A percentile compares a stretch with the other conserved stretches of the same genome.
These are phyloP conservation scores for Chrysochloris asiatica DNA, from an alignment of 2,113 vertebrate species.

Conservation along the genomic window DNA sequence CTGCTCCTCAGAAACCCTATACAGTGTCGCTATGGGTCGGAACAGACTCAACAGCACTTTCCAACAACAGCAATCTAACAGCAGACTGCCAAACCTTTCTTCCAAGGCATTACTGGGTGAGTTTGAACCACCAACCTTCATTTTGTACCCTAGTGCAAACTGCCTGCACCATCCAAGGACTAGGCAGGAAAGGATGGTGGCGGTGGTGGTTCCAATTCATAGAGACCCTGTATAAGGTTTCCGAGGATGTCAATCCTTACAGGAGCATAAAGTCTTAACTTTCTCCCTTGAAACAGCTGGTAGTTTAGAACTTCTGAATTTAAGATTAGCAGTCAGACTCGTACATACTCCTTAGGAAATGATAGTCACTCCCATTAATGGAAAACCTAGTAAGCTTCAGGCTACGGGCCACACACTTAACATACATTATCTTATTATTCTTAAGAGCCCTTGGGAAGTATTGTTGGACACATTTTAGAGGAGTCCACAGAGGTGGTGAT, in stretches of 20 bases:
- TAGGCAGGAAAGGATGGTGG: not conserved
- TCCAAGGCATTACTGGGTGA: not conserved
- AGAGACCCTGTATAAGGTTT: too few relatives aligned
- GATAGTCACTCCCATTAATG: not conserved
- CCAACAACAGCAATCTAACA: too few relatives aligned
- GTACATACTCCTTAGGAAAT: not conserved
- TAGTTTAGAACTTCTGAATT: not conserved
- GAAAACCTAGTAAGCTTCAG: not conserved
- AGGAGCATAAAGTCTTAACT: too few relatives aligned
- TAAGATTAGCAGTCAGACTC: too few relatives aligned
- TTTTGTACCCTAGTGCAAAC: not conserved
- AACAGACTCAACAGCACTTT: too few relatives aligned
- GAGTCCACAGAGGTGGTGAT: not conserved
- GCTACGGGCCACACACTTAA: not conserved
- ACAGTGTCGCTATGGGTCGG: too few relatives aligned
- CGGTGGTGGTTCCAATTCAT: too few relatives aligned
- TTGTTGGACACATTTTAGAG: not conserved
- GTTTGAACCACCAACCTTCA: not conserved
- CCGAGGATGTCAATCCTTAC: too few relatives aligned
- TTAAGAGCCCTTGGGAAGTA: not conserved
- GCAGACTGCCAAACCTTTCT: too few relatives aligned
- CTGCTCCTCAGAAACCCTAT: too few relatives aligned
- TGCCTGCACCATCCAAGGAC: not conserved
- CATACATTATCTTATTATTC: not conserved
- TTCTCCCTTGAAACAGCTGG: not conserved